Base-by-base conservation (phyloP, 2,888 invertebrate genomes). In the Sturmia bella region DNA sequence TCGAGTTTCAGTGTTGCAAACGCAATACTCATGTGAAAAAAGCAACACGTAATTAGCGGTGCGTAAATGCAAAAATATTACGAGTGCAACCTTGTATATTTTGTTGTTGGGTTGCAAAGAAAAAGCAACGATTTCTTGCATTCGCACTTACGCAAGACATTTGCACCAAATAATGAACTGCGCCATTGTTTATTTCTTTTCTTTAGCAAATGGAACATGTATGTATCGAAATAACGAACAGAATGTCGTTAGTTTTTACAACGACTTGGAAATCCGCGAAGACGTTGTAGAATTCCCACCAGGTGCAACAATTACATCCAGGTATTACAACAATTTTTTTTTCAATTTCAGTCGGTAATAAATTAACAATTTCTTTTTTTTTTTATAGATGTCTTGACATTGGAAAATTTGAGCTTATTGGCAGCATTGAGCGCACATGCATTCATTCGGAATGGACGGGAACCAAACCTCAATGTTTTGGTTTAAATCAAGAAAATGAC, bases 321-420 rank as follows among this genome's bases (percentile, higher is more conserved):
- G 94, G 93, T 93, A 88, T 57, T 19, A 48, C 0, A n/a, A n/a
- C 2, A 21, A 12, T 9, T 6, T 1, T 7, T 1, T 7, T 9
- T 32, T 1, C 3, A 32, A 32, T 7, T 7, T 1, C 9, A 32
- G 5, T 32, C 5, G 9, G 3, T 32, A 32, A 32, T 6, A 32
- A 32, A 32, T 7, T 1, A 6, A 27, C n/a, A n/a, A n/a, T n/a
- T n/a, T n/a, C n/a, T n/a, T 15, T 32, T 19, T 24, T 13, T 1
- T 43, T 61, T 63, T 63, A 43, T 61, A 94, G 96, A 85, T 97
- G 97, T 88, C 92, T 93, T 37, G 96, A 97, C 87, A 96, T 97
- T 64, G 97, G 97, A n/a, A 97, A 97, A 90, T 97, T 94, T 88
- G 93, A 94, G 0, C 93, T 96, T 93, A 93, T 93, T n/a, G 96